phyloP scores from a whole-genome alignment of 2,113 vertebrate species.

The Brachionichthys hirsutus region DNA sequence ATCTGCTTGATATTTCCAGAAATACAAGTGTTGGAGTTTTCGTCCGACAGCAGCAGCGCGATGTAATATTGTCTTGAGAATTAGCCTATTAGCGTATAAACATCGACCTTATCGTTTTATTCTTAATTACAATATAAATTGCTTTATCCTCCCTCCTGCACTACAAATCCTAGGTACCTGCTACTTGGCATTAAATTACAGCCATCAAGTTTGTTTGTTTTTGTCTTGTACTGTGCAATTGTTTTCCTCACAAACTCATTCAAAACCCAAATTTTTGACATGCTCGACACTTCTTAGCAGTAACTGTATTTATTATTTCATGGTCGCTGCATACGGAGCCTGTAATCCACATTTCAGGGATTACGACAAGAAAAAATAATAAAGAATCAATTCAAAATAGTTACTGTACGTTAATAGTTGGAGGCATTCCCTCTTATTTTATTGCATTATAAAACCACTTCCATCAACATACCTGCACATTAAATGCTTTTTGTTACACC shows the following conservation, averaged over 20 bases:
- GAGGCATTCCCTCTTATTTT: conserved; percentile 66
- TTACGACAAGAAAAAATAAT: conserved; percentile 41
- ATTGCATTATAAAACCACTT: conserved; percentile 73
- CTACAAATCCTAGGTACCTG: conserved; percentile 73
- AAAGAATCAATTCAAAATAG: conserved; percentile 58
- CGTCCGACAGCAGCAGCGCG: conserved; percentile 53
- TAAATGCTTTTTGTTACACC: conserved; percentile 60
- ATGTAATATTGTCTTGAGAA: conserved; percentile 53
- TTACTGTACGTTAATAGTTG: conserved; percentile 58
- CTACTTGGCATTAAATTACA: conserved; percentile 72
- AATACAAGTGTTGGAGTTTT: conserved; percentile 42
- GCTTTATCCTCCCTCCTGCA: conserved; percentile 50
- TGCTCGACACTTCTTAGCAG: conserved; percentile 61
- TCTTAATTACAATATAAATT: conserved; percentile 65
- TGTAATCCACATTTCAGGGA: conserved; percentile 52
- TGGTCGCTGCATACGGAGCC: conserved; percentile 50
- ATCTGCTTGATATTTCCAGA: conserved; percentile 19
- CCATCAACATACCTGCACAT: conserved; percentile 50
- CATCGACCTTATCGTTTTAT: conserved; percentile 57
- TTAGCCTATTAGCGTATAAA: conserved; percentile 67
- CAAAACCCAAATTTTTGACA: conserved; percentile 67
- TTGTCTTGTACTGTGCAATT: conserved; percentile 63
- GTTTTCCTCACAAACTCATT: conserved; percentile 62
- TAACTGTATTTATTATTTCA: conserved; percentile 60
- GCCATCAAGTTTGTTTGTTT: conserved; percentile 45